Base-by-base conservation (phyloP, 2,888 invertebrate genomes). In the Girardia tigrina region DNA sequence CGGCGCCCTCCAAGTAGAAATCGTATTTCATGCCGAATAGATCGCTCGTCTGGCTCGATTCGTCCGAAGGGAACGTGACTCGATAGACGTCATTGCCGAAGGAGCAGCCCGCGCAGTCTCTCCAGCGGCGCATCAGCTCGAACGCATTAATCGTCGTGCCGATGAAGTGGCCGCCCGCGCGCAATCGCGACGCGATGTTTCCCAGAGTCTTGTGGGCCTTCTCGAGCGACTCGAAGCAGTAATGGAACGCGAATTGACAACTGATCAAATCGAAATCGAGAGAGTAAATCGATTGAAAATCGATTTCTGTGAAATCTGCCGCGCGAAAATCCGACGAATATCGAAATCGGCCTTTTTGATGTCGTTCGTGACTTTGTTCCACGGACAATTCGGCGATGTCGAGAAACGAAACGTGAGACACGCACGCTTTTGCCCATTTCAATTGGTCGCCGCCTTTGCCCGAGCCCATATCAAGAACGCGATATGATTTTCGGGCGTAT, bases 231-330 rank as follows among this genome's bases (percentile, higher is more conserved):
- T 84, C 84, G 79, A 85, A 85, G 42, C 81, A 81, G 82, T 99
- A 99, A 85, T 99, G 98, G 82, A 98, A 90, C 26, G 94, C 92
- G 88, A 99, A 99, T 85, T 99, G 98, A 83, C 94, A 94, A 83
- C 94, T 94, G 0, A 91, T 91, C 69, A 98, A 82, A 84, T 98
- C 91, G 81, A 97, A 88, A 80, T 88, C 72, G 14, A 42, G 16
- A 28, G 71, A 26, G 16, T 14, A 74, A 12, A n/a, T 20, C 12
- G 26, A 20, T 23, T 75, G 23, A 16, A 76, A 23, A 14, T 20
- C 26, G 12, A 70, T 71, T 70, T 71, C 69, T 73, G 77, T 76
- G 75, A 71, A 56, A 27, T 74, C 77, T 20, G 73, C 70, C 12
- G 70, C 70, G 42, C 70, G 42, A 73, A 77, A 77, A 36, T 77